Percentiles rank a stretch among this genome's conserved stretches.
phyloP scores from a whole-genome alignment of 2,888 invertebrate species.

The Petrolisthes manimaculis region DNA sequence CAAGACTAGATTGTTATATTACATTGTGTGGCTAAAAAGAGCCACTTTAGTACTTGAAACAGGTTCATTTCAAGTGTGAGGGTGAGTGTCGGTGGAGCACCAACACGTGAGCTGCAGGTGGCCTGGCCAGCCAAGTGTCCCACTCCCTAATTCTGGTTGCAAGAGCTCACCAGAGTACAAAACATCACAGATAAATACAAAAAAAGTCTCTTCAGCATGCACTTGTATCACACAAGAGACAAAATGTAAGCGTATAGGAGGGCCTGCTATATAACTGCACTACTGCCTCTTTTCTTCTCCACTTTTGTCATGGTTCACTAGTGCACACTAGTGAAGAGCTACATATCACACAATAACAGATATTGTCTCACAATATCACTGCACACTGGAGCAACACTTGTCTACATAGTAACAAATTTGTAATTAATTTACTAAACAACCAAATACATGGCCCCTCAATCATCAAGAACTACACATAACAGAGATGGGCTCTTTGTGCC shows the following conservation, averaged over 20 bases:
- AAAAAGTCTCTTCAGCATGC: constrained; percentile 62
- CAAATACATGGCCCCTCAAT: constrained; percentile 55
- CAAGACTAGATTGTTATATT: constrained; percentile 62
- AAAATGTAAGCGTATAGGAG: constrained; percentile 63
- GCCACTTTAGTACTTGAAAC: constrained; percentile 52
- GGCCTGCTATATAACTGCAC: constrained; percentile 62
- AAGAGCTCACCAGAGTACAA: constrained; percentile 58
- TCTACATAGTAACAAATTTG: constrained; percentile 44
- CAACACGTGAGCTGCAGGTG: constrained; percentile 59
- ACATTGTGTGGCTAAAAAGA: constrained; percentile 46
- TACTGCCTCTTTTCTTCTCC: constrained; percentile 60
- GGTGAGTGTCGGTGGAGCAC: constrained; percentile 54
- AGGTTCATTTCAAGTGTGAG: constrained; percentile 47
- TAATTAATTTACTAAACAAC: constrained; percentile 52
- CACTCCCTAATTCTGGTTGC: constrained; percentile 45
- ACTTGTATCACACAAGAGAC: constrained; percentile 64
- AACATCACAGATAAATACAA: constrained; percentile 65
- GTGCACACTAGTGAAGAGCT: constrained; percentile 60
- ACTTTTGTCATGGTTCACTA: constrained; percentile 61
- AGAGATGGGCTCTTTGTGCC: constrained; percentile 62
- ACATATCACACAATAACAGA: constrained; percentile 61
- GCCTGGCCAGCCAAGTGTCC: constrained; percentile 35
- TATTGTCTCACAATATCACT: constrained; percentile 63
- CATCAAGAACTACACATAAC: constrained; percentile 62
- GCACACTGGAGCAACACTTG: constrained; percentile 60